phyloP scores from a whole-genome alignment of 2,797 vertebrate genomes.

The Anabacerthia variegaticeps region DNA sequence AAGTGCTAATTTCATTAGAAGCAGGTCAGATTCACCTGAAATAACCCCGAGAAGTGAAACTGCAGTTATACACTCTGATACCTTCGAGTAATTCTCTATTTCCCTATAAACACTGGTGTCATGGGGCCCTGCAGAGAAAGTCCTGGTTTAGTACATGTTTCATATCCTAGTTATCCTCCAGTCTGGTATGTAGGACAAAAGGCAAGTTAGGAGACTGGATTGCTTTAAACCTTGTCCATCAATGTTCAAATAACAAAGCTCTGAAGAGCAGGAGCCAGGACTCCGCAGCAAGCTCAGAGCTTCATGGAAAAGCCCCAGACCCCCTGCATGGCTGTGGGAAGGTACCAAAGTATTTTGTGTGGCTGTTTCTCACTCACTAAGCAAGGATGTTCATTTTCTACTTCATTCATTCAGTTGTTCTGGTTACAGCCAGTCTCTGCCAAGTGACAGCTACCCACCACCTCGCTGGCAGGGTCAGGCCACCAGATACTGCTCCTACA shows the following conservation, averaged over 20 bases:
- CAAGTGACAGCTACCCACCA: not conserved
- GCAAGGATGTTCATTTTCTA: not conserved
- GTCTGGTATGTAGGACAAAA: not conserved
- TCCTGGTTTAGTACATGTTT: not conserved
- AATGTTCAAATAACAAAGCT: not conserved
- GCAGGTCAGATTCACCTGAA: slow-evolving; percentile 60
- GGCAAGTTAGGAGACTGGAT: not conserved
- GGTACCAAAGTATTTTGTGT: not conserved
- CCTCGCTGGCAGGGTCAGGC: not conserved
- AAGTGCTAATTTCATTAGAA: slow-evolving; percentile 59
- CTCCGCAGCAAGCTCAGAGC: not conserved
- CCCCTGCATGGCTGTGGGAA: not conserved
- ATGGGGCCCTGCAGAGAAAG: not conserved
- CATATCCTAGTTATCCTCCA: not conserved
- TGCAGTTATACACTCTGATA: not conserved
- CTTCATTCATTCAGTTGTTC: not conserved
- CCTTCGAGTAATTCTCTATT: not conserved
- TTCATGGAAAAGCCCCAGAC: not conserved
- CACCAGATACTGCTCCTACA: not conserved
- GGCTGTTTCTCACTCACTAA: not conserved
- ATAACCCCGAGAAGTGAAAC: slow-evolving; percentile 22
- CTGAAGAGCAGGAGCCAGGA: slow-evolving; percentile 15
- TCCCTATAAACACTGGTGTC: not conserved
- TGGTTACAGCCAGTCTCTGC: not conserved
- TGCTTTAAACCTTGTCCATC: not conserved